Evolutionary conservation across 2,113 vertebrate genomes (phyloP), one percentile per base, ranked within the genome.

Genomic region (Cettia cetti): DNA sequence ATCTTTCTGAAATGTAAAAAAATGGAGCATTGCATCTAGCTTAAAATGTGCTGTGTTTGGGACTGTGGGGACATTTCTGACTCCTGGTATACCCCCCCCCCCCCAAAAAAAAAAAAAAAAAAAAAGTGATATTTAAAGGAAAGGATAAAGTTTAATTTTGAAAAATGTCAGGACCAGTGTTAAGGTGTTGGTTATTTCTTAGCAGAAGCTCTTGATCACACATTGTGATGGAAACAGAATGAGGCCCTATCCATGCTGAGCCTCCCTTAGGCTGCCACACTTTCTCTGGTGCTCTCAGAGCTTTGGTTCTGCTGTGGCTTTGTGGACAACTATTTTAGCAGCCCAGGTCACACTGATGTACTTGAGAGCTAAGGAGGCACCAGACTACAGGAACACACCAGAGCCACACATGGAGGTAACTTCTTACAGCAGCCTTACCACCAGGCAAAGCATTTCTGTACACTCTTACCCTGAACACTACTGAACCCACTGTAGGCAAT

Each of bases 1-100:
- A 35, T 18, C 37, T 50, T 72, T 64, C 0, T 37, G 20, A 66
- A 24, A 53, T 9, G 28, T 17, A 35, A 69, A 85, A 90, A 60
- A 47, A 5, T 7, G 23, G 28, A 69, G 21, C 7, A 8, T 14
- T 40, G 49, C 49, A 12, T 0, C 4, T 0, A 60, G 8, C 69
- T 16, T 47, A 70, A 86, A 78, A 50, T 0, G 8, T 24, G 24
- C 37, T 45, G 26, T 64, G 60, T 23, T 59, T 37, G 20, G 60
- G 44, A 89, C 15, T 69, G 13, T 15, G 19, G 15, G 23, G 86
- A 74, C 2, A 5, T 5, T 89, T 70, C 47, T n/a, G 15, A 63
- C 18, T 66, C 19, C 19, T 47, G 9, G 8, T 12, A 8, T 28
- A 30, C 19, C 33, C 28, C 28, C 44, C 33, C 19, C 33, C 28